Base-by-base conservation (phyloP, 2,113 vertebrate species). In the Tylochromis polylepis region DNA sequence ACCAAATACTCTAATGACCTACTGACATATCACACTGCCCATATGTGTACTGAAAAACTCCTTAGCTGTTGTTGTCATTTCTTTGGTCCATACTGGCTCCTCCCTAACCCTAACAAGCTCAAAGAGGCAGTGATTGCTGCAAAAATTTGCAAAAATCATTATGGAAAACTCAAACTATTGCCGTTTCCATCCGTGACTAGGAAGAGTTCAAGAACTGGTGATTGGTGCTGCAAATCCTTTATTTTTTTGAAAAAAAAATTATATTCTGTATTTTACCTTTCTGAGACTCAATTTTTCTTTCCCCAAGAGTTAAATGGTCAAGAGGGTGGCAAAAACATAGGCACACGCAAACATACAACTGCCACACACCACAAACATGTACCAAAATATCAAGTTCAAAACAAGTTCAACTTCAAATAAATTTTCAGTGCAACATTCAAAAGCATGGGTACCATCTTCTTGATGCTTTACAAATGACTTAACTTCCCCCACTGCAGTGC, bases 1-100 rank as follows among this genome's bases (percentile, higher is more conserved):
- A 22, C 85, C 43, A 85, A 85, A 85, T 29, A 62, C 36, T 18
- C 38, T 31, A 22, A 83, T 53, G 72, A 82, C 10, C 46, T n/a
- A 34, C 8, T 87, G 70, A 80, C 43, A 58, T 31, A 29, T 75
- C 70, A 49, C 5, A 49, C n/a, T 75, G 43, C 0, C 0, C 70
- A 29, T 49, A 2, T 29, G 70, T 75, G 10, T 20, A 49, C 41
- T 75, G 43, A 20, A 20, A 51, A 29, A 12, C 22, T 49, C 24
- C 24, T 29, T 75, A 75, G 70, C 43, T 20, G 16, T 75, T 49
- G 49, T 75, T 75, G 51, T 75, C 6, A 51, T 46, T 72, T 27
- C 38, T 27, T 46, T 46, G 38, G 65, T 72, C n/a, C 22, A 46
- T 11, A 43, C n/a, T 43, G 65, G 36, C 8, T 43, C 65, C 36